Base-by-base conservation (phyloP, 2,113 vertebrate species). In the Grantiella picta region DNA sequence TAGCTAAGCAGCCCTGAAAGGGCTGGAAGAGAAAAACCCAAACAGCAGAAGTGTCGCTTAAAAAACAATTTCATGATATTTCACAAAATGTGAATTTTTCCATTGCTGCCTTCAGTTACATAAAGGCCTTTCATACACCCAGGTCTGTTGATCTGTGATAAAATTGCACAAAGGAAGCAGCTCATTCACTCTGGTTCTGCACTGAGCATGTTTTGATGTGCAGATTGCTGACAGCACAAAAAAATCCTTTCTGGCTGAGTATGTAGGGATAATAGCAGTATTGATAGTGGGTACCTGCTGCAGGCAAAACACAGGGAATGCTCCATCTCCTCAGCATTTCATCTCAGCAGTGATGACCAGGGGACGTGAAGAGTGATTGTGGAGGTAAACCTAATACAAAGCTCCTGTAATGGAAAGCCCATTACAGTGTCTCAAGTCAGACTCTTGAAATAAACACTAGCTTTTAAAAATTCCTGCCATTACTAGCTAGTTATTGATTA, bases 191-290 rank as follows among this genome's bases (percentile, higher is more conserved):
- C 64, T 63, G 3, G 0, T 87, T 82, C 64, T 82, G 47, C 72
- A 38, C 68, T 63, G 82, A 81, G 60, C 63, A n/a, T 76, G 89
- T 95, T 95, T 95, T 97, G 89, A 95, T 92, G 94, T 85, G 66
- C 57, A 91, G 66, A 89, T 73, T 1, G 38, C 91, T 96, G 93
- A 94, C 87, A 93, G 92, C 82, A 94, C 90, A 76, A 86, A 89
- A 94, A 94, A 75, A 42, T 69, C 71, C 59, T 90, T 95, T 86
- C 79, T 95, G 68, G 14, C 66, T 69, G 33, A 59, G 66, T 87
- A 65, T 29, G 29, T 35, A 80, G 82, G 78, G 40, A 82, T 91
- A 96, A 95, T 82, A 90, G 52, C 42, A 72, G 92, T 40, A 88
- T 20, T 90, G 95, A 93, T 63, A 80, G 45, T 15, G 45, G 59